Conservation (phyloP, 2,797 vertebrate species). For the Pseudotriccus pelzelni region DNA sequence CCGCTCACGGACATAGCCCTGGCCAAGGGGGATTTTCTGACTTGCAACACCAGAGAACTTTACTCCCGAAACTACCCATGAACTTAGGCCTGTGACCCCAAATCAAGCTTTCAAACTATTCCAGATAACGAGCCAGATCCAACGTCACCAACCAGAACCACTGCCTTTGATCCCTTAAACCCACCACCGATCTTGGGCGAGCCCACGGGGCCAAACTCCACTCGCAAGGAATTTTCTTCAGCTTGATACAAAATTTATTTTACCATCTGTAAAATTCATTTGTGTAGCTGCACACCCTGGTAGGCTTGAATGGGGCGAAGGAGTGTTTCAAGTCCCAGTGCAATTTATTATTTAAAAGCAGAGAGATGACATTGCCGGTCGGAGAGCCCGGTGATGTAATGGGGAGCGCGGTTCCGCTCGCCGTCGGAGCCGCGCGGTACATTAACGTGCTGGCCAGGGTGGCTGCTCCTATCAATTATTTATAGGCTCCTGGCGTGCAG, state of each 20-base stretch:
- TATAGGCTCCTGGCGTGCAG: constrained; percentile 79
- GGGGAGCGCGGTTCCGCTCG: constrained; percentile 80
- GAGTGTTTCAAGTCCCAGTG: constrained; percentile 19
- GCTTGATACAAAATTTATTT: constrained; percentile 31
- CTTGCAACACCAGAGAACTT: background rate
- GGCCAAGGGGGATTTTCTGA: background rate
- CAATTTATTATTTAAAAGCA: constrained; percentile 71
- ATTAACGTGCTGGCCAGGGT: constrained; percentile 78
- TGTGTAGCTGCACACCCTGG: constrained; percentile 7
- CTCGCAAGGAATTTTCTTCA: background rate
- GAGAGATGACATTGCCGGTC: constrained; percentile 38
- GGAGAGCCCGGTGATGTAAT: constrained; percentile 80
- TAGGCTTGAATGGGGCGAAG: constrained; percentile 39
- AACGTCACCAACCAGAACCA: background rate
- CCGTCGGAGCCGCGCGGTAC: constrained; percentile 74
- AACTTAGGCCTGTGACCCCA: background rate
- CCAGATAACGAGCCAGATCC: background rate
- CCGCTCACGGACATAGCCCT: rapidly evolving
- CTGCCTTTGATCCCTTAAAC: background rate
- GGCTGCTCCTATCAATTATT: constrained; percentile 90
- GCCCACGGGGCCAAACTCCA: background rate
- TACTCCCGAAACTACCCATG: background rate
- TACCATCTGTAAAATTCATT: constrained; percentile 42
- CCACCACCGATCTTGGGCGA: rapidly evolving
- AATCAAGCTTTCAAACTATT: background rate